Evolutionary conservation across 2,888 invertebrate genomes (phyloP).

Genomic region (Criorhina ranunculi): DNA sequence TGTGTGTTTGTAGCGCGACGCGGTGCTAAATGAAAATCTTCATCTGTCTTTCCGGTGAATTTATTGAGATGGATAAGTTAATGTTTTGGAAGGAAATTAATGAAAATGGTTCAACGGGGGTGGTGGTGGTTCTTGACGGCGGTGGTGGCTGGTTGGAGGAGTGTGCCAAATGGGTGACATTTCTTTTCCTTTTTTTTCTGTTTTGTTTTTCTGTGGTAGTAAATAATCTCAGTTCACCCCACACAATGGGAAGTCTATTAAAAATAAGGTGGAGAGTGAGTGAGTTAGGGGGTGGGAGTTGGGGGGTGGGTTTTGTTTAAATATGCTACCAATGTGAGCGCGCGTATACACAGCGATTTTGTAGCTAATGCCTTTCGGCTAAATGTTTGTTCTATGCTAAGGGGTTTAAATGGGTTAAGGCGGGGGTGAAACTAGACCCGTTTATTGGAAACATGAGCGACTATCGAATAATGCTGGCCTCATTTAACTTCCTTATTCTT

Average conservation of each 20-base stretch:
- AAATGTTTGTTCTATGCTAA: no score
- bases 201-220: conserved; percentile 34
- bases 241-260: conserved; percentile 39
- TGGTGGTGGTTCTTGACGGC: background rate
- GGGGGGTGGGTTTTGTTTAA: no score
- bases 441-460: no score
- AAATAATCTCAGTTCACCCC: conserved; percentile 54
- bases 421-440: no score
- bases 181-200: conserved; percentile 27
- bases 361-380: no score
- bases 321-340: no score
- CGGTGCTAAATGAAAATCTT: conserved; percentile 70
- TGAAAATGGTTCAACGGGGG: conserved; percentile 64
- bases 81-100: conserved; percentile 75
- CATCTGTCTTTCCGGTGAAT: conserved; percentile 75
- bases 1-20: no score
- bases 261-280: conserved; percentile 10
- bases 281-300: no score
- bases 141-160: conserved; percentile 23
- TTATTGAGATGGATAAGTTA: conserved; percentile 76
- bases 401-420: no score
- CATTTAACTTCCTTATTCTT: no score
- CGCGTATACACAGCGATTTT: no score
- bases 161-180: conserved; percentile 65
- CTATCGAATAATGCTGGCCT: no score